These are phyloP conservation scores for Pyralis farinalis DNA, from an alignment of 2,888 invertebrate genomes.

Conservation along the genomic window DNA sequence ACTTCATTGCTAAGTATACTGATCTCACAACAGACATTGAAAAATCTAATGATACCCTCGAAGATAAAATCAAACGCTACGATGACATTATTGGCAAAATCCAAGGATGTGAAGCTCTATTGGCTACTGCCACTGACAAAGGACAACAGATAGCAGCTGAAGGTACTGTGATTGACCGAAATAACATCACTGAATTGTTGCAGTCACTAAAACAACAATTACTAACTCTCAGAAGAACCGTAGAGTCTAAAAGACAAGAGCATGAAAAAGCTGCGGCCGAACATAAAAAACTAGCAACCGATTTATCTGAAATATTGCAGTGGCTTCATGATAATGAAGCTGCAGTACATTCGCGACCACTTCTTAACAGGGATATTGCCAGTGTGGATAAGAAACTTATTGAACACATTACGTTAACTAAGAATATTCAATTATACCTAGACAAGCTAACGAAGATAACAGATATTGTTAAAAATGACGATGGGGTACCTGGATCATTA, in stretches of 20 bases:
- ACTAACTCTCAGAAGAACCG: constrained; percentile 87
- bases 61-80: constrained; percentile 93
- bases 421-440: constrained; percentile 86
- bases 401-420: constrained; percentile 85
- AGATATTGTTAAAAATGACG: constrained; percentile 86
- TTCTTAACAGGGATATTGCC: constrained; percentile 87
- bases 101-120: constrained; percentile 93
- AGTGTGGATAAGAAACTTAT: constrained; percentile 91
- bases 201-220: constrained; percentile 93
- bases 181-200: constrained; percentile 92
- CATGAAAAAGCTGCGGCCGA: constrained; percentile 94
- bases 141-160: constrained; percentile 96
- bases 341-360: constrained; percentile 89
- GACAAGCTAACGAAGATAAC: constrained; percentile 86
- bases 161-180: constrained; percentile 92
- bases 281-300: constrained; percentile 90
- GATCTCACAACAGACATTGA: constrained; percentile 93
- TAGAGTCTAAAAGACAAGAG: constrained; percentile 92
- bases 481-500: constrained; percentile 89
- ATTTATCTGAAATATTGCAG: constrained; percentile 91
- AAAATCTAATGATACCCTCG: constrained; percentile 88
- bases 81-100: constrained; percentile 92
- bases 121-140: constrained; percentile 94
- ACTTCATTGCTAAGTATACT: constrained; percentile 92
- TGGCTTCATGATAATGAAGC: constrained; percentile 92